Evolutionary conservation across 2,888 invertebrate genomes (phyloP).

Genomic region (Xestia c-nigrum): DNA sequence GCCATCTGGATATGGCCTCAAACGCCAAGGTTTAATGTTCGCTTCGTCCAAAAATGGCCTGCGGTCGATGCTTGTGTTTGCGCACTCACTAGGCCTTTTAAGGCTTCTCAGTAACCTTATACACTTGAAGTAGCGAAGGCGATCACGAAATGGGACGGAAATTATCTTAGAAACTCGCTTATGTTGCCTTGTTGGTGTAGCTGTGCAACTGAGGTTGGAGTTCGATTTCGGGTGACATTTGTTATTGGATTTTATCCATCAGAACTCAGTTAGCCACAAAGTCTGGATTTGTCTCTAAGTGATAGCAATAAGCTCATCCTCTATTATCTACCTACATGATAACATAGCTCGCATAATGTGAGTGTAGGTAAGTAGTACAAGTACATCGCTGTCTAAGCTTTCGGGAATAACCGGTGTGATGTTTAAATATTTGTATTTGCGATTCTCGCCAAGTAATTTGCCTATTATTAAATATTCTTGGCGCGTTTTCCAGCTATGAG

Average conservation of each 20-base stretch:
- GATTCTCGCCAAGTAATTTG: conserved; percentile 30
- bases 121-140: conserved; percentile 75
- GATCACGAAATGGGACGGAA: conserved; percentile 75
- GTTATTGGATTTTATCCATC: neutral
- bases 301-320: neutral
- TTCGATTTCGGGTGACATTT: neutral
- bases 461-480: conserved; percentile 49
- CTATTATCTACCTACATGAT: neutral
- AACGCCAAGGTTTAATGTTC: conserved; percentile 76
- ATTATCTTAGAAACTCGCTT: conserved; percentile 54
- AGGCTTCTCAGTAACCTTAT: conserved; percentile 83
- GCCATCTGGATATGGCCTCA: conserved; percentile 70
- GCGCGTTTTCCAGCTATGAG: conserved; percentile 49
- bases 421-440: neutral
- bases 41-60: conserved; percentile 83
- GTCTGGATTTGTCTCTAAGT: neutral
- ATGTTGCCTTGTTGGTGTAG: neutral
- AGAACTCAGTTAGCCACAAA: neutral
- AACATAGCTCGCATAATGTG: neutral
- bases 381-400: neutral
- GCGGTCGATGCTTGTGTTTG: conserved; percentile 76
- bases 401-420: neutral
- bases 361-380: neutral
- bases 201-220: neutral
- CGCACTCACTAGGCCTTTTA: conserved; percentile 83